Conservation (phyloP, 2,113 vertebrate species). For the Phocoena sinus region DNA sequence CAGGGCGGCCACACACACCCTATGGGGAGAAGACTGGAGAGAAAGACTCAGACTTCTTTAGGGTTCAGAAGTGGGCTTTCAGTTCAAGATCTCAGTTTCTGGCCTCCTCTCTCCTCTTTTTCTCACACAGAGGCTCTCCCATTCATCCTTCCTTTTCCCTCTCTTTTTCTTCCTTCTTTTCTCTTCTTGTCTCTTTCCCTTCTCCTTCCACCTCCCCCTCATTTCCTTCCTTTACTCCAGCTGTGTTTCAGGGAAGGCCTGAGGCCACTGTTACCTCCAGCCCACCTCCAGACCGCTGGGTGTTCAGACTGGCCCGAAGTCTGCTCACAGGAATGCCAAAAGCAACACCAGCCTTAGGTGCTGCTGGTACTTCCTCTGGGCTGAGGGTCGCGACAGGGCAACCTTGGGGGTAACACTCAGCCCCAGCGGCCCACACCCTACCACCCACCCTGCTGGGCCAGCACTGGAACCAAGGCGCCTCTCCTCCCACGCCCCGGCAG, state of each 20-base stretch:
- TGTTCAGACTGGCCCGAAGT: accelerated
- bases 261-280: background rate
- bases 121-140: accelerated
- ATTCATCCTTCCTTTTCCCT: background rate
- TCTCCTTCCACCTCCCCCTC: background rate
- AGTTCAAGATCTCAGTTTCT: background rate
- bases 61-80: background rate
- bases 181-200: background rate
- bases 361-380: no score
- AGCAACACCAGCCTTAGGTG: accelerated
- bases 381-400: accelerated
- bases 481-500: accelerated
- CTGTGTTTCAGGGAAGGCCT: background rate
- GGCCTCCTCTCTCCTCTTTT: background rate
- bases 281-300: background rate
- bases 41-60: background rate
- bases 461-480: background rate
- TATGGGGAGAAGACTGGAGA: background rate
- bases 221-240: background rate
- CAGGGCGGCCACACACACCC: accelerated
- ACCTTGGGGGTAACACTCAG: background rate
- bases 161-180: background rate
- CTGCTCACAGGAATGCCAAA: background rate
- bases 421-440: background rate
- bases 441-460: background rate